Conservation (phyloP, 2,888 invertebrate genomes). For the Serripes groenlandicus region DNA sequence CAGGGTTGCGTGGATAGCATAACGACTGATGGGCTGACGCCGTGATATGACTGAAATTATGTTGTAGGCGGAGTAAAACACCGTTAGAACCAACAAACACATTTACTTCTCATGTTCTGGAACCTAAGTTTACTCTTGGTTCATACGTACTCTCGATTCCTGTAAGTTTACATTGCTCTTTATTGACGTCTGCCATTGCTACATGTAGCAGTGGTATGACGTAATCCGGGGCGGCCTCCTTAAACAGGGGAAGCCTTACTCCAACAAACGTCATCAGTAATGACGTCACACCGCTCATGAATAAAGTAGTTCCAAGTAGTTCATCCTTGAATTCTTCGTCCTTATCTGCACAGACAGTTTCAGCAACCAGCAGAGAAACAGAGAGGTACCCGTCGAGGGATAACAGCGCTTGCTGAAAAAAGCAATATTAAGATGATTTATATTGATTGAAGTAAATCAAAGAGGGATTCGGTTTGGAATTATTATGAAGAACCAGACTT, state of each 20-base stretch:
- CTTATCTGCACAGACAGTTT: slow-evolving; percentile 60
- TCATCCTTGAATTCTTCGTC: slow-evolving; percentile 55
- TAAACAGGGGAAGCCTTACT: slow-evolving; percentile 72
- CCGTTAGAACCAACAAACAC: too few relatives aligned
- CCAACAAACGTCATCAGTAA: slow-evolving; percentile 53
- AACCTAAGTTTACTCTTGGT: too few relatives aligned
- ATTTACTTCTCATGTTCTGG: too few relatives aligned
- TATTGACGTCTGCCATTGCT: slow-evolving; percentile 70
- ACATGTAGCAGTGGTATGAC: slow-evolving; percentile 78
- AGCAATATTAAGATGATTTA: too few relatives aligned
- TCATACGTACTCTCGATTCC: slow-evolving; percentile 27
- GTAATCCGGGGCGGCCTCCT: slow-evolving; percentile 75
- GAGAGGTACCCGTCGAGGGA: slow-evolving; percentile 49
- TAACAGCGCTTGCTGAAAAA: slow-evolving; percentile 54
- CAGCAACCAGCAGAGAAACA: slow-evolving; percentile 62
- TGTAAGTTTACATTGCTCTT: slow-evolving; percentile 64
- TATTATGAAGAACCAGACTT: too few relatives aligned
- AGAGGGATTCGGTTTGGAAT: too few relatives aligned
- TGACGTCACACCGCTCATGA: slow-evolving; percentile 65
- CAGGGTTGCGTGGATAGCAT: too few relatives aligned
- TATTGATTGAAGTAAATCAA: too few relatives aligned
- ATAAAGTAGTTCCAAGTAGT: slow-evolving; percentile 51
- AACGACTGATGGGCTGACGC: too few relatives aligned
- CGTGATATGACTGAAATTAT: too few relatives aligned
- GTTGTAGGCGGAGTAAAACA: too few relatives aligned